Percentiles rank a stretch among this genome's conserved stretches.
phyloP scores from a whole-genome alignment of 2,797 vertebrate species.

The Bradypodion ventrale region DNA sequence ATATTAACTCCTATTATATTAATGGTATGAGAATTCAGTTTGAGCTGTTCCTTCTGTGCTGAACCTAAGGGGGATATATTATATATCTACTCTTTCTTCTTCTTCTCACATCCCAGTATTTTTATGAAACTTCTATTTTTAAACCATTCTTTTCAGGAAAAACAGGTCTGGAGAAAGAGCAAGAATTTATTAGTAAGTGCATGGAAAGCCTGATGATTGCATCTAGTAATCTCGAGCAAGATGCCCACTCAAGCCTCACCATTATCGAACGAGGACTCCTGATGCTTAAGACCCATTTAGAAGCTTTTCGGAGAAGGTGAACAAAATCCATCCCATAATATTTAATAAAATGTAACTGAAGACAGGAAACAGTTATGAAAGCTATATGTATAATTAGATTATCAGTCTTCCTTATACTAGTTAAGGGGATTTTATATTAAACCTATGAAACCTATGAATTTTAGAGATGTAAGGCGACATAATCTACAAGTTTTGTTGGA shows the following conservation, averaged over 20 bases:
- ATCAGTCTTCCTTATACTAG: neutral
- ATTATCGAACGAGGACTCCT: constrained; percentile 96
- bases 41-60: constrained; percentile 3
- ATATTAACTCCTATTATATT: constrained; percentile 99
- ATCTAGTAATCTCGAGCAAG: constrained; percentile 93
- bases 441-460: neutral
- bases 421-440: no score
- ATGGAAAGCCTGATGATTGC: constrained; percentile 99
- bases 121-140: constrained; percentile 10
- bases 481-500: neutral
- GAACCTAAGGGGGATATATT: neutral
- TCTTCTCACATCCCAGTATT: neutral
- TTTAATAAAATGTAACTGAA: neutral
- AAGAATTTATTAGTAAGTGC: constrained; percentile 98
- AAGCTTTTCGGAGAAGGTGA: constrained; percentile 97
- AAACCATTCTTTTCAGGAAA: constrained; percentile 82
- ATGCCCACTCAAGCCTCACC: constrained; percentile 92
- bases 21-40: constrained; percentile 82
- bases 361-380: neutral
- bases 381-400: neutral
- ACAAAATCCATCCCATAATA: neutral
- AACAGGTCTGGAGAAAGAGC: constrained; percentile 96
- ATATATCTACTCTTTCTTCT: neutral
- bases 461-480: neutral
- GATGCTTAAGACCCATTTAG: constrained; percentile 98